Evolutionary conservation across 2,113 vertebrate genomes (phyloP), one percentile per base, ranked within the genome.

Genomic region (Tursiops truncatus): DNA sequence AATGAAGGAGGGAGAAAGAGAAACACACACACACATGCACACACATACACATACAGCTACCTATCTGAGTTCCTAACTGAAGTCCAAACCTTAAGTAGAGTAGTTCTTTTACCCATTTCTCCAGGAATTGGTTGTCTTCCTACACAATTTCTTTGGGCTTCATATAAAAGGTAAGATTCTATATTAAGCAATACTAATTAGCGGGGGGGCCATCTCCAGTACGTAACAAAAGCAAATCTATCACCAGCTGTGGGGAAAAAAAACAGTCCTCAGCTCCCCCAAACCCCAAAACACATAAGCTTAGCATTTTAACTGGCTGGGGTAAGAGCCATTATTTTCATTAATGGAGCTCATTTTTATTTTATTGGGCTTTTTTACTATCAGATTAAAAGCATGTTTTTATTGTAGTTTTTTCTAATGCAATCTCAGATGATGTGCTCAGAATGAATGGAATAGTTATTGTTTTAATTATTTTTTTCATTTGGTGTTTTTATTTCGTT

Each of bases 311-410:
- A 98, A 98, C 91, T 60, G 96, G 96, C 98, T 98, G 97, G 97
- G 96, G 98, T 97, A 97, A 98, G 97, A 98, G 98, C 97, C 97
- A 98, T 98, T 98, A 91, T 99, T 99, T 98, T 99, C 98, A 98
- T 98, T 98, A 98, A 98, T 98, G 97, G 97, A 97, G 96, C 98
- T 98, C 97, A 98, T 98, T 98, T 98, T 98, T 98, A 98, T 98
- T 98, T 98, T 98, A 98, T 97, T 98, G 97, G 83, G 71, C 1
- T 31, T 98, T 98, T 98, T 98, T 98, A 97, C 98, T 98, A 97
- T 98, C 97, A 98, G 97, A 98, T 98, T 98, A 98, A 98, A 98
- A 98, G 95, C 62, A 89, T 94, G 97, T 98, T 98, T 99, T 98
- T 97, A 98, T 98, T 98, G 97, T 98, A 96, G 96, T 96, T 98